A percentile compares a stretch with the other conserved stretches of the same genome.
phyloP scores from a whole-genome alignment of 2,888 invertebrate species.

The Cephus nigrinus region DNA sequence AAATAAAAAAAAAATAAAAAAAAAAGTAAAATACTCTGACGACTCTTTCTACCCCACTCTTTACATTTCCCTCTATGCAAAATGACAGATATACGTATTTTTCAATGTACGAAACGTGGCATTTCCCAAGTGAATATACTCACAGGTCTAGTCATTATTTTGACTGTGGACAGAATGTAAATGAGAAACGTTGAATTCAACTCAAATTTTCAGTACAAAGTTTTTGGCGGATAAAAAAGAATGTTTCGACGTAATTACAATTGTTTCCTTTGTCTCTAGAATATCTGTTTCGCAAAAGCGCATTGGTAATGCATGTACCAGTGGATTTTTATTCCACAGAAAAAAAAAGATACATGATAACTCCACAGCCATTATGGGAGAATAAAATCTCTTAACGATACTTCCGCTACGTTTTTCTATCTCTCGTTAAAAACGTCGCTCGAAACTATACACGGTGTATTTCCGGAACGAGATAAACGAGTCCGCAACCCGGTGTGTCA shows the following conservation, averaged over 20 bases:
- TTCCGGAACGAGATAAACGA: not conserved
- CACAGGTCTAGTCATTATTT: not conserved
- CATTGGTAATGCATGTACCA: not conserved
- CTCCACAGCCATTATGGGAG: not conserved
- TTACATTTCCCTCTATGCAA: not conserved
- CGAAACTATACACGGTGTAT: not conserved
- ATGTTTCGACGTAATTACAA: not conserved
- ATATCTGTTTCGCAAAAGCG: not conserved
- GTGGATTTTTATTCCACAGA: not conserved
- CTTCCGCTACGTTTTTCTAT: no score
- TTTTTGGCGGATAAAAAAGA: not conserved
- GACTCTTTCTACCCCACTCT: not conserved
- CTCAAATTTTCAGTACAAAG: not conserved
- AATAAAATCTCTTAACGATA: no score
- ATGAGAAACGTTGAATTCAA: not conserved
- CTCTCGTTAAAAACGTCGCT: not conserved
- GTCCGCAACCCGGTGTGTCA: constrained; percentile 18
- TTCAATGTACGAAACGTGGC: not conserved
- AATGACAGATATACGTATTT: not conserved
- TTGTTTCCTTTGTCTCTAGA: not conserved
- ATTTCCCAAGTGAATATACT: not conserved
- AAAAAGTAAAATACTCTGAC: constrained; percentile 6
- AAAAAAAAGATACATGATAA: not conserved
- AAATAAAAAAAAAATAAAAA: not conserved
- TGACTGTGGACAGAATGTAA: not conserved